Base-by-base conservation (phyloP, 2,797 vertebrate genomes). In the Xerus rutilus region DNA sequence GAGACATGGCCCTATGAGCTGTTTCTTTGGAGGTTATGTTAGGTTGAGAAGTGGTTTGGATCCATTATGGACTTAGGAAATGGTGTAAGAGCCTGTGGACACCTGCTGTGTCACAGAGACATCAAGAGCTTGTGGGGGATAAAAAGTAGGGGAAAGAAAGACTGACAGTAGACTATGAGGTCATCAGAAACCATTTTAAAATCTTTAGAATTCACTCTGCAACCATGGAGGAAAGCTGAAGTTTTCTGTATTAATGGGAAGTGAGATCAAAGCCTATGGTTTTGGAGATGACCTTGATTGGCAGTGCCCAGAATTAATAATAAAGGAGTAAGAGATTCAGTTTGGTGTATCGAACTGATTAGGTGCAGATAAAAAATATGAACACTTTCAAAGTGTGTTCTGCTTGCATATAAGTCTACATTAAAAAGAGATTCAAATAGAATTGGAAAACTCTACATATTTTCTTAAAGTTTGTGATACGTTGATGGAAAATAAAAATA, bases 401-500 rank as follows among this genome's bases (percentile, higher is more conserved):
- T 57, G 1, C 52, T 76, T 52, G 14, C 13, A 43, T 54, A 23
- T 6, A 85, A 49, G 25, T 35, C 20, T 81, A 57, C 1, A 62
- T 62, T 93, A 79, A 54, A 89, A 89, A 79, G 13, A 45, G 32
- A 79, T 88, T 95, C 86, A 65, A 62, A 72, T 21, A 79, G 45
- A 64, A 59, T 43, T 91, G 59, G 28, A 57, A 94, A 89, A 62
- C 1, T 39, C 4, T 70, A 5, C 15, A 3, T 49, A 69, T 65
- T 49, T 92, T 77, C 78, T 35, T 9, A 35, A 62, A 69, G 28
- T 72, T 92, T 88, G 74, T 88, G 92, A 91, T 62, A 62, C 4
- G 2, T 65, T 88, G 65, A 78, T 97, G 21, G 69, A 87, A 94
- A 93, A 70, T 1, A 82, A 59, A 91, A 91, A 72, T 77, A 81